Evolutionary conservation across 1,140 invertebrate genomes (phyloP).

Genomic region (Bombus difficillimus): DNA sequence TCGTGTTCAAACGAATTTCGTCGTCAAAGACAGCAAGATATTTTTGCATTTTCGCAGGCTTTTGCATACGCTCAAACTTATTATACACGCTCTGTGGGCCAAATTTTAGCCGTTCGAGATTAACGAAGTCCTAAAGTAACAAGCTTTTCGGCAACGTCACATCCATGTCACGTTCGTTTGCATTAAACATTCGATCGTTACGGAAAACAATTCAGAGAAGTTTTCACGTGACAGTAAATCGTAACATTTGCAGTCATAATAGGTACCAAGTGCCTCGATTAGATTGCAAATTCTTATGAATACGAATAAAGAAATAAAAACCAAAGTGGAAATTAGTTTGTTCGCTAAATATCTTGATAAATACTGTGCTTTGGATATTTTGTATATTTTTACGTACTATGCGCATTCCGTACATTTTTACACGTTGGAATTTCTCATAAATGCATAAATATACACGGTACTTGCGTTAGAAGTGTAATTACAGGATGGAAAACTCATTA

Average conservation of each 20-base stretch:
- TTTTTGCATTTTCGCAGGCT: conserved; percentile 9
- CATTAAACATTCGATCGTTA: not conserved
- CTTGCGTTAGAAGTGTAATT: not conserved
- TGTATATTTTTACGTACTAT: not conserved
- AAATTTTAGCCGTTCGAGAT: not conserved
- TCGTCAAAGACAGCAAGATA: not conserved
- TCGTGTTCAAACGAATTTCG: conserved; percentile 19
- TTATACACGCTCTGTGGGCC: not conserved
- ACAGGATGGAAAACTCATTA: not conserved
- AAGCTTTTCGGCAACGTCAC: not conserved
- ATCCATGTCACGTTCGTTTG: not conserved
- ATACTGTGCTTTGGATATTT: not conserved
- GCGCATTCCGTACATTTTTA: not conserved
- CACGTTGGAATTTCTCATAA: not conserved
- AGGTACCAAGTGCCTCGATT: not conserved
- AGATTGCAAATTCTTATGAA: not conserved
- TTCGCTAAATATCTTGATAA: too few relatives aligned
- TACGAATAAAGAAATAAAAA: not conserved
- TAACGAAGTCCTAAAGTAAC: conserved; percentile 6
- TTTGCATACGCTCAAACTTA: not conserved
- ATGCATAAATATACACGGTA: not conserved
- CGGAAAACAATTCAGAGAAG: not conserved
- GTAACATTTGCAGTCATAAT: not conserved
- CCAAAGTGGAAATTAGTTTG: not conserved
- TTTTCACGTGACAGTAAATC: not conserved